These are phyloP conservation scores for Glyptemys insculpta DNA, from an alignment of 2,797 vertebrate species.

Conservation along the genomic window DNA sequence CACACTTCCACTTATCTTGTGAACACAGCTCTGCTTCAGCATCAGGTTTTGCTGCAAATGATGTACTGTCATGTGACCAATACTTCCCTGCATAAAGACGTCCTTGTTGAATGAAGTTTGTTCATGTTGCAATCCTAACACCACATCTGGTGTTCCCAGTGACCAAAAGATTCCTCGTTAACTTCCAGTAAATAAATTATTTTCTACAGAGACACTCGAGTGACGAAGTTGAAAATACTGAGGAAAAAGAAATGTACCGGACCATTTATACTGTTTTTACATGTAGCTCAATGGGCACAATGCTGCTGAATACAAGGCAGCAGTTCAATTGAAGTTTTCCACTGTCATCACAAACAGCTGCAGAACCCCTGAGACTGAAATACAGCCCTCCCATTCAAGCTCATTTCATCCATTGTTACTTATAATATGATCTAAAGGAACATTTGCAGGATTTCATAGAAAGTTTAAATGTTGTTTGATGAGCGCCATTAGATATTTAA, in stretches of 20 bases:
- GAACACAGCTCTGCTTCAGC: constrained; percentile 19
- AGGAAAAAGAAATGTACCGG: constrained; percentile 46
- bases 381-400: constrained; percentile 71
- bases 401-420: constrained; percentile 81
- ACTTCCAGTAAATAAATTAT: constrained; percentile 52
- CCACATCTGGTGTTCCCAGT: constrained; percentile 22
- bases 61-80: constrained; percentile 31
- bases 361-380: constrained; percentile 62
- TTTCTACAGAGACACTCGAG: constrained; percentile 50
- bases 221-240: constrained; percentile 55
- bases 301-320: constrained; percentile 52
- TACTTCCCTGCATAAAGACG: constrained; percentile 51
- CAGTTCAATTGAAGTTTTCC: constrained; percentile 48
- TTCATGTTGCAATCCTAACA: constrained; percentile 13
- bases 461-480: constrained; percentile 84
- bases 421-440: constrained; percentile 75
- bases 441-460: constrained; percentile 78
- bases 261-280: constrained; percentile 53
- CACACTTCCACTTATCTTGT: neutral
- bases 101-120: constrained; percentile 43
- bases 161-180: constrained; percentile 49
- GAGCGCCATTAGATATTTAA: constrained; percentile 82
- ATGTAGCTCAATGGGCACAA: constrained; percentile 65
- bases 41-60: constrained; percentile 25
- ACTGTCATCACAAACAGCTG: constrained; percentile 77